phyloP scores from a whole-genome alignment of 2,888 invertebrate genomes.

The Ecdyonurus torrentis region DNA sequence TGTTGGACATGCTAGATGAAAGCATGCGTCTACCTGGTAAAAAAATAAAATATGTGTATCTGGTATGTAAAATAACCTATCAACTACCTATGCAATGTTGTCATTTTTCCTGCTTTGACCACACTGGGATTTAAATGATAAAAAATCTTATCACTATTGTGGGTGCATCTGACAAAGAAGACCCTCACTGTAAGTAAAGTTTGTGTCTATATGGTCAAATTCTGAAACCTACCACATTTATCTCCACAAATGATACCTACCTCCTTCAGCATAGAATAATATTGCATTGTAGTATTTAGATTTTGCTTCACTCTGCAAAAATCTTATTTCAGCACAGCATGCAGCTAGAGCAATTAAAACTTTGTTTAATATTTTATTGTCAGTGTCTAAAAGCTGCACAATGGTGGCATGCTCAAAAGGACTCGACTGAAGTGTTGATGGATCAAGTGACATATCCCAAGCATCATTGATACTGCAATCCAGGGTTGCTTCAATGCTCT shows the following conservation, averaged over 20 bases:
- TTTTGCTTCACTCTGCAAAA: constrained; percentile 47
- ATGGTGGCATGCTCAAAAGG: constrained; percentile 46
- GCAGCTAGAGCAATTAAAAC: constrained; percentile 62
- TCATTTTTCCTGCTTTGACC: too few relatives aligned
- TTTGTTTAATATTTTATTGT: constrained; percentile 65
- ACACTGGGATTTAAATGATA: too few relatives aligned
- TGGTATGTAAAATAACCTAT: too few relatives aligned
- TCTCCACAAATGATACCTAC: constrained; percentile 12
- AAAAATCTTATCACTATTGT: too few relatives aligned
- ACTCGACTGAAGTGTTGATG: constrained; percentile 23
- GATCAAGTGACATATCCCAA: constrained; percentile 14
- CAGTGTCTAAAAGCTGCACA: constrained; percentile 57
- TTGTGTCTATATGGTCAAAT: too few relatives aligned
- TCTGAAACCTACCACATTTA: too few relatives aligned
- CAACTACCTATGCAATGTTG: too few relatives aligned
- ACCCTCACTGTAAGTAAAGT: too few relatives aligned
- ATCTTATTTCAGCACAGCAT: constrained; percentile 57
- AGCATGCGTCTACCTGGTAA: too few relatives aligned
- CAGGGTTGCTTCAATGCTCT: constrained; percentile 22
- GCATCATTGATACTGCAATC: constrained; percentile 13
- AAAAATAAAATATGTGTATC: too few relatives aligned
- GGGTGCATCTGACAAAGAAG: too few relatives aligned
- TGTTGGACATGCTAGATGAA: too few relatives aligned
- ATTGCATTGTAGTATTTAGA: constrained; percentile 39
- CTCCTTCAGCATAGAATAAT: constrained; percentile 49